Evolutionary conservation across 2,888 invertebrate species (phyloP), one percentile per base, ranked within the genome.

Genomic region (Vesta saturnalis): DNA sequence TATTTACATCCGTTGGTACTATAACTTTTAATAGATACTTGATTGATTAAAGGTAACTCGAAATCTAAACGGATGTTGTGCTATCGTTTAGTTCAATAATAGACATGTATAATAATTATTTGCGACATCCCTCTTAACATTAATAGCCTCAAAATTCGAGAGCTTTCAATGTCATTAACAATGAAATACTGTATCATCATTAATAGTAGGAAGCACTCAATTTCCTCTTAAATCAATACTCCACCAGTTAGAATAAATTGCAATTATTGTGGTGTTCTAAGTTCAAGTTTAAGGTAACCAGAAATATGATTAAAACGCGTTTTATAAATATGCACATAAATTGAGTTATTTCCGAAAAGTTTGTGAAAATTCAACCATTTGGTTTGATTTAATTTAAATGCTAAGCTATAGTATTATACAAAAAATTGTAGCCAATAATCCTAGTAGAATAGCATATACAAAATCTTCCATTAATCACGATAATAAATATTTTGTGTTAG

Each of bases 181-280:
- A 67, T 62, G 58, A 67, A 67, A 35, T 66, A 47, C 61, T 66
- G 56, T 57, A 57, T 66, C 57, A 57, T 52, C 58, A 39, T 62
- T 67, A 67, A 61, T 62, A 62, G 54, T 59, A 58, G 63, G 58
- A 67, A 62, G 54, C 67, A 63, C 55, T 62, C 58, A 52, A 55
- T 67, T 67, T 67, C 63, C 54, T 63, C 46, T 57, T 58, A 59
- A 65, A 68, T 68, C 64, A 64, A 68, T 64, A 68, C 64, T 64
- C 64, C 60, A 67, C 60, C 63, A 67, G 55, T 39, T 47, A 63
- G 63, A 67, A 60, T 67, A 60, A 67, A 67, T 54, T 67, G 23
- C 63, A 63, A 67, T 67, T 67, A 67, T 63, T 54, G 49, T 54
- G 56, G 58, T 18, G 58, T 54, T 67, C 62, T 47, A 58, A 62